These are phyloP conservation scores for Pangasius macronema DNA, from an alignment of 2,797 vertebrate species.

Conservation along the genomic window DNA sequence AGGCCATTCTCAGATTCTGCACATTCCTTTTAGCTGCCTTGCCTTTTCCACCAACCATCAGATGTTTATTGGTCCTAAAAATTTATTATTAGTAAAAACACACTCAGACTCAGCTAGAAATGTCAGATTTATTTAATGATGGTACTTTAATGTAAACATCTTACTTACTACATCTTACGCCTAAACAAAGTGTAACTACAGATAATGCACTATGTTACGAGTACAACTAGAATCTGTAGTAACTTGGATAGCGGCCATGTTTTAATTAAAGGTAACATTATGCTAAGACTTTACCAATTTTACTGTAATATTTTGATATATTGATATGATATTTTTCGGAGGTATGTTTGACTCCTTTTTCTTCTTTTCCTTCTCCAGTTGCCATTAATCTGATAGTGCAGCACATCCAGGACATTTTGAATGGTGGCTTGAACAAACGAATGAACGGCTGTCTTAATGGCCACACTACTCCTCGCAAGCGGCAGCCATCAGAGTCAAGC, in stretches of 20 bases:
- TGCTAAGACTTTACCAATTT: not conserved
- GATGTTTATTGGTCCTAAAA: not conserved
- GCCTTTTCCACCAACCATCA: not conserved
- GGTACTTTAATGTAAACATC: not conserved
- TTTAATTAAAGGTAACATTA: not conserved
- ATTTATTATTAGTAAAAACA: not conserved
- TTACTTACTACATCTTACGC: not conserved
- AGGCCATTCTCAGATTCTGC: conserved; percentile 36
- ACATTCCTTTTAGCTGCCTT: conserved; percentile 19
- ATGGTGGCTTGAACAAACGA: conserved; percentile 85
- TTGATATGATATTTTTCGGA: not conserved
- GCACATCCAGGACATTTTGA: conserved; percentile 96
- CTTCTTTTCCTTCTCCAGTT: conserved; percentile 71
- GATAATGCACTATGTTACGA: not conserved
- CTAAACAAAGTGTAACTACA: not conserved
- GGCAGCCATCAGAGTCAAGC: conserved; percentile 85
- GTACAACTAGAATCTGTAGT: not conserved
- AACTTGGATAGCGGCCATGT: not conserved
- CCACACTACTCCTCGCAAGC: conserved; percentile 74
- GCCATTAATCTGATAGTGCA: conserved; percentile 97
- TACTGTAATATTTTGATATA: not conserved
- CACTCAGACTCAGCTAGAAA: not conserved
- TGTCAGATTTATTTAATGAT: not conserved
- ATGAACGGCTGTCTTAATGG: conserved; percentile 82
- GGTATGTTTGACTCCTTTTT: not conserved